Evolutionary conservation across 2,888 invertebrate genomes (phyloP).

Genomic region (Gnatocerus cornutus): DNA sequence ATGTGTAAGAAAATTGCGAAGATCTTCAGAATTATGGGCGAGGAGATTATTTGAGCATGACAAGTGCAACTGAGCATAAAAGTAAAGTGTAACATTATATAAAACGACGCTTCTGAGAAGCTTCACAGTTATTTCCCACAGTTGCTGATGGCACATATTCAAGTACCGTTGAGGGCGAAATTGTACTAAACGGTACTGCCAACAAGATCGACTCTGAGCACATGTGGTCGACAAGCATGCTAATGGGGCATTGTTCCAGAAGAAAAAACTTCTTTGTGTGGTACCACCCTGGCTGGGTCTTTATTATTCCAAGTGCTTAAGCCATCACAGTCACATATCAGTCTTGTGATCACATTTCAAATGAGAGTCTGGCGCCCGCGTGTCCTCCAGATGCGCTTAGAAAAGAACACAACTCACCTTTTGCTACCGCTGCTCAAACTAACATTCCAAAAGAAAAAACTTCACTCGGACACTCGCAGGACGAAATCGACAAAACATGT

Average conservation of each 20-base stretch:
- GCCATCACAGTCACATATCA: slow-evolving; percentile 37
- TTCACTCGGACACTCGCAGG: slow-evolving; percentile 4
- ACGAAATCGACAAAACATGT: slow-evolving; percentile 30
- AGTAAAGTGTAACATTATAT: slow-evolving; percentile 18
- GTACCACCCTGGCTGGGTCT: slow-evolving; percentile 19
- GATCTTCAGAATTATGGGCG: not conserved
- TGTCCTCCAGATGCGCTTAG: slow-evolving; percentile 23
- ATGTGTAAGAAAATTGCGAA: not conserved
- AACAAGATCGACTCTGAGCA: slow-evolving; percentile 4
- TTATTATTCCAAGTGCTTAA: slow-evolving; percentile 47
- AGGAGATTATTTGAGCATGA: not conserved
- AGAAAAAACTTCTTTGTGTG: too few relatives aligned
- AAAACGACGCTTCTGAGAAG: slow-evolving; percentile 17
- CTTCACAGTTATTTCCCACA: slow-evolving; percentile 23
- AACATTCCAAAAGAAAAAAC: slow-evolving; percentile 11
- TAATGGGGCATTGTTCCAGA: slow-evolving; percentile 42
- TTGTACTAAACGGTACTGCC: slow-evolving; percentile 35
- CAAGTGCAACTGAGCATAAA: slow-evolving; percentile 17
- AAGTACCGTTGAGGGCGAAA: slow-evolving; percentile 30
- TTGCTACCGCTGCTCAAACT: not conserved
- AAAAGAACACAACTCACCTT: too few relatives aligned
- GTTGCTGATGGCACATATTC: slow-evolving; percentile 28
- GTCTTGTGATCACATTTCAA: slow-evolving; percentile 34
- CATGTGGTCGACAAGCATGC: slow-evolving; percentile 27
- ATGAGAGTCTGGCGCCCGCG: slow-evolving; percentile 36